phyloP scores from a whole-genome alignment of 2,113 vertebrate species.

The Psephotus haematonotus region DNA sequence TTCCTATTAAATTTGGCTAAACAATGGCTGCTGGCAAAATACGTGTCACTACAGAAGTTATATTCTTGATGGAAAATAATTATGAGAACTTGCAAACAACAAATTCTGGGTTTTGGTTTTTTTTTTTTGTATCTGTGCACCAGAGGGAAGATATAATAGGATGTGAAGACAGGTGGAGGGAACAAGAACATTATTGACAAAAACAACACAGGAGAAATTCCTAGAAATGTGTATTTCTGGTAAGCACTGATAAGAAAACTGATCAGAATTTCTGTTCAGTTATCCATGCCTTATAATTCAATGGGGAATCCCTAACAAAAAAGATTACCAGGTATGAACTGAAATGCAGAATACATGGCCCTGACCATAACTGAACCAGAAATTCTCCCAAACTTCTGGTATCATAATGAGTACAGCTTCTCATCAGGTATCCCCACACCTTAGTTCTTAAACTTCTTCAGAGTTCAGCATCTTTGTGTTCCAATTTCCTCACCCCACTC shows the following conservation, averaged over 20 bases:
- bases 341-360: background rate
- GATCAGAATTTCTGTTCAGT: background rate
- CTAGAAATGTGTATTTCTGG: background rate
- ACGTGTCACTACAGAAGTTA: background rate
- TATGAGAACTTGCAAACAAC: background rate
- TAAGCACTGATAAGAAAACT: background rate
- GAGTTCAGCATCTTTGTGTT: background rate
- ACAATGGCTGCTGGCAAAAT: background rate
- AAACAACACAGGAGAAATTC: background rate
- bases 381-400: background rate
- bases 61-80: background rate
- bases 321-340: background rate
- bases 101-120: background rate
- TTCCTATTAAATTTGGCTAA: background rate
- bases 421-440: accelerated
- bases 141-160: background rate
- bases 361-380: background rate
- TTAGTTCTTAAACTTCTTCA: background rate
- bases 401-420: background rate
- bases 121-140: background rate
- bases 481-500: background rate
- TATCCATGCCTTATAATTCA: background rate
- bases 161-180: background rate
- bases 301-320: background rate
- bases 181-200: background rate